phyloP scores from a whole-genome alignment of 1,140 invertebrate species.

The Leptopilina boulardi region DNA sequence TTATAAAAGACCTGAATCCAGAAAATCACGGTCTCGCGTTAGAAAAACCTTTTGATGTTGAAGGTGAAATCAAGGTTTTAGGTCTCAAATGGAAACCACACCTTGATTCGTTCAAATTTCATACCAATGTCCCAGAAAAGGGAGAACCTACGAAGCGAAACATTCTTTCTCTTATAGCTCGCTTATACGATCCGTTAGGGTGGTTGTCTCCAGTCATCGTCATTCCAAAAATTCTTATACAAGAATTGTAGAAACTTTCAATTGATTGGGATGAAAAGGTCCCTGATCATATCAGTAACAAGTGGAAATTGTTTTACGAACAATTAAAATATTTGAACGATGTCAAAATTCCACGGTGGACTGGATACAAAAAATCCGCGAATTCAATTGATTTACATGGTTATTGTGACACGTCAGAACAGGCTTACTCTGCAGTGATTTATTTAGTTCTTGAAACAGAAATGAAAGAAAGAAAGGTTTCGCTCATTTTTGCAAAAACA shows the following conservation, averaged over 20 bases:
- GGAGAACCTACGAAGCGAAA: not conserved
- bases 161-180: constrained; percentile 18
- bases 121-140: not conserved
- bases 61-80: not conserved
- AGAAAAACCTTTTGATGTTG: not conserved
- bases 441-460: not conserved
- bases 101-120: not conserved
- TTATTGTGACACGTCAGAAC: constrained; percentile 33
- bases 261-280: constrained; percentile 15
- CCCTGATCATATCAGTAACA: not conserved
- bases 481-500: constrained; percentile 54
- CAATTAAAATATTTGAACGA: not conserved
- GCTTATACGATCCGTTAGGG: constrained; percentile 22
- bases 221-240: constrained; percentile 31
- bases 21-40: not conserved
- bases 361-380: not conserved
- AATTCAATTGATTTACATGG: constrained; percentile 38
- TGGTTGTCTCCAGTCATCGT: constrained; percentile 24
- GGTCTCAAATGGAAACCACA: not conserved
- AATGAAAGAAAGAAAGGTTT: constrained; percentile 42
- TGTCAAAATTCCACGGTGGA: constrained; percentile 11
- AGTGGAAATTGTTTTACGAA: constrained; percentile 29
- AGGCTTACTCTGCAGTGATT: constrained; percentile 12
- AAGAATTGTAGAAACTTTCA: constrained; percentile 1
- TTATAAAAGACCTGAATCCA: not conserved